Evolutionary conservation across 1,140 invertebrate species (phyloP).

Genomic region (Lysiphlebus fabarum): DNA sequence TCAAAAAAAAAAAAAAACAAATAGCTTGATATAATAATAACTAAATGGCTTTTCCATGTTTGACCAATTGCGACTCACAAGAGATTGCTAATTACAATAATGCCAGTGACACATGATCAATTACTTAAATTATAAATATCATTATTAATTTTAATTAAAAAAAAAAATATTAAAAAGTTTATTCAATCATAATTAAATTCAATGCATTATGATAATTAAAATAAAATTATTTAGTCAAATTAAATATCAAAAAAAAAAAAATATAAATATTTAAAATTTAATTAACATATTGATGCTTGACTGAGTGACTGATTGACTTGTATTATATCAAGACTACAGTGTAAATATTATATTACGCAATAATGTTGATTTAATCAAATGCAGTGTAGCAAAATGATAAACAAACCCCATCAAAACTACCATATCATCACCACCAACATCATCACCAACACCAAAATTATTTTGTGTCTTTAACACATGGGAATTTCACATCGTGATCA

Average conservation of each 20-base stretch:
- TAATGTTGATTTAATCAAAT: too few species aligned
- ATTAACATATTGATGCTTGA: too few species aligned
- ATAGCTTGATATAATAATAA: conserved; percentile 29
- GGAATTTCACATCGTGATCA: background rate
- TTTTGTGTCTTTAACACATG: conserved; percentile 12
- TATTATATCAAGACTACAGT: too few species aligned
- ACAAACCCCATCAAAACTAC: too few species aligned
- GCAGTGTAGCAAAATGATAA: too few species aligned
- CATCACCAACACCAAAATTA: background rate
- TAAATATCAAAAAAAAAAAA: conserved; percentile 2
- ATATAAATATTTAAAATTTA: background rate
- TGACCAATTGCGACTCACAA: conserved; percentile 3
- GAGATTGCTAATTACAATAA: conserved; percentile 27
- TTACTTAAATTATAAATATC: conserved; percentile 19
- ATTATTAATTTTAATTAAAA: too few species aligned
- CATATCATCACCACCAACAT: background rate
- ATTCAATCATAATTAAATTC: too few species aligned
- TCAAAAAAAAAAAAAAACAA: background rate
- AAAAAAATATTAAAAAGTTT: too few species aligned
- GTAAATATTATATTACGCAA: too few species aligned
- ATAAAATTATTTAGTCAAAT: conserved; percentile 20
- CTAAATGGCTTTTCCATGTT: conserved; percentile 32
- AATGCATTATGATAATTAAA: too few species aligned
- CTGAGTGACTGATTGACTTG: background rate
- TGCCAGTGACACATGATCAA: conserved; percentile 28